Conservation (phyloP, 1,140 invertebrate genomes). For the Vanessa atalanta region DNA sequence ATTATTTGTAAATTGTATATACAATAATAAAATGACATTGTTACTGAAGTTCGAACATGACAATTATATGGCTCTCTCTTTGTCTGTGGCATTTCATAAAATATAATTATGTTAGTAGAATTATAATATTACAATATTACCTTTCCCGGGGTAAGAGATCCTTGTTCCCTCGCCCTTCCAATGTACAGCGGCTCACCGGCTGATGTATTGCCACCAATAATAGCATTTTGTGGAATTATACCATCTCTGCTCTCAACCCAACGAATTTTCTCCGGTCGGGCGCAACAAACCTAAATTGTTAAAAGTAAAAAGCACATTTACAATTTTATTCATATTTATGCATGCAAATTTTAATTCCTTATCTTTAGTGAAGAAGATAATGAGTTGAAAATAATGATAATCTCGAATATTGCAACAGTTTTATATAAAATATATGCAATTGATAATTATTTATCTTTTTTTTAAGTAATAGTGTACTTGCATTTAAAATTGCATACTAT, state of each 20-base stretch:
- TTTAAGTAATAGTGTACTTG: no score
- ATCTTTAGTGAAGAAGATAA: no score
- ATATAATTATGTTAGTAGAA: background rate
- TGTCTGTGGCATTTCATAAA: background rate
- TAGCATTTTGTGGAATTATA: constrained; percentile 81
- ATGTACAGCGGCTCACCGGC: constrained; percentile 85
- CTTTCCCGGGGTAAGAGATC: constrained; percentile 87
- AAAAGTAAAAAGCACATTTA: background rate
- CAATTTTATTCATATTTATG: background rate
- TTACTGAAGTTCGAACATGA: no score
- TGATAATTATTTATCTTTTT: no score
- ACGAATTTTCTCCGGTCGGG: constrained; percentile 56
- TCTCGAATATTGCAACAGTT: no score
- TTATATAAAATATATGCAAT: no score
- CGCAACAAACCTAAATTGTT: constrained; percentile 62
- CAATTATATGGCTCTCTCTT: no score
- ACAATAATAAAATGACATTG: no score
- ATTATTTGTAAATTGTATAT: no score
- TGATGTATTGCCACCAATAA: constrained; percentile 82
- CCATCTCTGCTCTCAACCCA: constrained; percentile 80
- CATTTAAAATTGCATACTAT: no score
- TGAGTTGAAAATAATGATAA: no score
- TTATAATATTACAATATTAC: constrained; percentile 59
- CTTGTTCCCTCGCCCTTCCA: constrained; percentile 83
- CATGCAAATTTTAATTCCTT: no score